Evolutionary conservation across 2,797 vertebrate species (phyloP).

Genomic region (Gymnopithys bicolor): DNA sequence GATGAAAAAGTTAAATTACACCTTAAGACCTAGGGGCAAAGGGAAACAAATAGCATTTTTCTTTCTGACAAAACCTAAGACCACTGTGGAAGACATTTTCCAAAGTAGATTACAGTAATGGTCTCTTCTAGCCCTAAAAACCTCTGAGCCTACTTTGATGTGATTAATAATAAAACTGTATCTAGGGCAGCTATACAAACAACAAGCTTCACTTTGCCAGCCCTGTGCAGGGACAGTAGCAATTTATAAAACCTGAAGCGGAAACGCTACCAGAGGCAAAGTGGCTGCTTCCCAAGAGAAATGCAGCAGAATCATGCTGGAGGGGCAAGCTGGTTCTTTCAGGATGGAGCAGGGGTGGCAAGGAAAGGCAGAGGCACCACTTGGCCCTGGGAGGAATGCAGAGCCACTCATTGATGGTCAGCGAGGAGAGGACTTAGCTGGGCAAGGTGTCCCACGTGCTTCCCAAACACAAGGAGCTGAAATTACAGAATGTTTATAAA

Average conservation of each 20-base stretch:
- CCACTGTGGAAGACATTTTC: background rate
- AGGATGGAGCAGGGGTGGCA: background rate
- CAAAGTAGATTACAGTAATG: constrained; percentile 39
- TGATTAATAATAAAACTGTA: constrained; percentile 45
- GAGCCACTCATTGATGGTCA: background rate
- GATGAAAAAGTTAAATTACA: constrained; percentile 33
- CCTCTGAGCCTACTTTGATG: background rate
- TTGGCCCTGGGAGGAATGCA: rapidly evolving
- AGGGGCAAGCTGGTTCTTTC: background rate
- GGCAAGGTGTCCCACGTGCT: rapidly evolving
- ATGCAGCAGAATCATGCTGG: rapidly evolving
- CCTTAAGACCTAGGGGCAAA: background rate
- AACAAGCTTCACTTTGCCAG: background rate
- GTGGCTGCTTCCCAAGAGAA: background rate
- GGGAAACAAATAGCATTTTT: constrained; percentile 45
- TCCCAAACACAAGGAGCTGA: background rate
- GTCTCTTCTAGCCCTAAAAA: constrained; percentile 32
- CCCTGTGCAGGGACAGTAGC: rapidly evolving
- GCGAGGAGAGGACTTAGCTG: background rate
- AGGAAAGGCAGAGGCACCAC: background rate
- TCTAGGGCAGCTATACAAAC: constrained; percentile 11
- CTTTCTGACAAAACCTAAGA: constrained; percentile 52
- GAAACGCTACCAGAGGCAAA: background rate
- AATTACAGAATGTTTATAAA: background rate
- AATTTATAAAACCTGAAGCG: background rate